These are phyloP conservation scores for Drosophila repleta DNA, from an alignment of 1,140 invertebrate species.

Conservation along the genomic window DNA sequence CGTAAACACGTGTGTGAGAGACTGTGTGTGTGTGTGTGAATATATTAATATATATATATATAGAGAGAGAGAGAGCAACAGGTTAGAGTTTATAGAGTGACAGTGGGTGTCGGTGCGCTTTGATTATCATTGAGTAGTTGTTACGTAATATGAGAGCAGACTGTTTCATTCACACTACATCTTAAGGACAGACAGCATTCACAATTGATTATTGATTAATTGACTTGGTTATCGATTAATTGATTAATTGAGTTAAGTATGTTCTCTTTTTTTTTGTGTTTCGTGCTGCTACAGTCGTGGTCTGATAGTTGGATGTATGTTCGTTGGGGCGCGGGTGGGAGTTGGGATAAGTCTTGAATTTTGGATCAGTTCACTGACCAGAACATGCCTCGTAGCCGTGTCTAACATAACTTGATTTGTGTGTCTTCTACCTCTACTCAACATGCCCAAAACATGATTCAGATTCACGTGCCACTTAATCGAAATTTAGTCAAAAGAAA, in stretches of 20 bases:
- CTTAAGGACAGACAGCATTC: constrained; percentile 43
- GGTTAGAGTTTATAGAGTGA: constrained; percentile 42
- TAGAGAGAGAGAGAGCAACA: constrained; percentile 22
- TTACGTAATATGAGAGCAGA: constrained; percentile 21
- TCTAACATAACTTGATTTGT: constrained; percentile 18
- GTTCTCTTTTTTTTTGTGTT: too few species aligned
- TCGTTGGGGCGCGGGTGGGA: too few species aligned
- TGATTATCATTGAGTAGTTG: constrained; percentile 18
- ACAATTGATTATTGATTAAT: constrained; percentile 22
- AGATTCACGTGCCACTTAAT: constrained; percentile 36
- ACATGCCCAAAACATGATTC: constrained; percentile 50
- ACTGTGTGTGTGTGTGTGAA: constrained; percentile 3
- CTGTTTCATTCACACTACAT: constrained; percentile 37
- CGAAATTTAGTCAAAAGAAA: neutral
- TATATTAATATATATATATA: too few species aligned
- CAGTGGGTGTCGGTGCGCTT: constrained; percentile 58
- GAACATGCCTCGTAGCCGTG: constrained; percentile 30
- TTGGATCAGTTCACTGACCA: constrained; percentile 17
- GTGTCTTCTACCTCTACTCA: constrained; percentile 52
- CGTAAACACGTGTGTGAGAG: constrained; percentile 59
- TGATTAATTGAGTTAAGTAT: neutral
- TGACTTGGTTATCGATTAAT: constrained; percentile 6
- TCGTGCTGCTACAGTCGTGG: constrained; percentile 31
- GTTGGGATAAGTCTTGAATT: too few species aligned
- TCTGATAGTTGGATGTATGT: constrained; percentile 5